A percentile compares a stretch with the other conserved stretches of the same genome.
Conservation (phyloP, 2,888 invertebrate species). For the Drosophila nr. fundita region DNA sequence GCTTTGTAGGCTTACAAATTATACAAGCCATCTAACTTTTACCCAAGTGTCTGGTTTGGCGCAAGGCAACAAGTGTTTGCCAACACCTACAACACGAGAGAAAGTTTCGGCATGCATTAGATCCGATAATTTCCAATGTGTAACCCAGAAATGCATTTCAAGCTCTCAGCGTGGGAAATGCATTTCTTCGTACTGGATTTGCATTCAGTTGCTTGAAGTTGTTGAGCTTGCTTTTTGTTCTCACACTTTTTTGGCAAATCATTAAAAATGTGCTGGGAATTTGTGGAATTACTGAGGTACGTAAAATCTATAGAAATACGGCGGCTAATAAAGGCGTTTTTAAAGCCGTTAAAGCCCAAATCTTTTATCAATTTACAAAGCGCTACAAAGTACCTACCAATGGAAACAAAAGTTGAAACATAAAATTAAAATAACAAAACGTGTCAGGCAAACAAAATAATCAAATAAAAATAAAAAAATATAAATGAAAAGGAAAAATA, state of each 20-base stretch:
- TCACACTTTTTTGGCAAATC: conserved; percentile 45
- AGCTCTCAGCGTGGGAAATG: conserved; percentile 68
- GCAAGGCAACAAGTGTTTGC: conserved; percentile 73
- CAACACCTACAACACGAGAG: conserved; percentile 73
- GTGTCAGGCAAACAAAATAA: conserved; percentile 46
- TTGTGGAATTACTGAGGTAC: conserved; percentile 37
- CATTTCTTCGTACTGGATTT: conserved; percentile 14
- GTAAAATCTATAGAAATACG: conserved; percentile 29
- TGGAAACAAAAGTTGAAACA: conserved; percentile 42
- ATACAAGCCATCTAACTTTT: conserved; percentile 49
- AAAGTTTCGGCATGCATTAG: conserved; percentile 65
- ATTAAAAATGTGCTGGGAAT: conserved; percentile 50
- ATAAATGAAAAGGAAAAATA: conserved; percentile 40
- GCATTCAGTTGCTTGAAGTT: neutral
- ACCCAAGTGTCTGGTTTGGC: conserved; percentile 48
- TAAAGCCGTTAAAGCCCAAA: conserved; percentile 1
- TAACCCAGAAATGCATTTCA: conserved; percentile 54
- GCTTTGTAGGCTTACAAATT: conserved; percentile 61
- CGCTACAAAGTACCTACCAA: conserved; percentile 57
- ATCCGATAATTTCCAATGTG: conserved; percentile 47
- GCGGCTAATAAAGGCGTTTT: conserved; percentile 50
- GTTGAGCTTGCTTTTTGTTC: conserved; percentile 19
- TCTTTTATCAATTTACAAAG: conserved; percentile 16
- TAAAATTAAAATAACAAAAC: conserved; percentile 70
- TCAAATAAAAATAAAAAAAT: conserved; percentile 41